phyloP scores from a whole-genome alignment of 2,113 vertebrate genomes.

The Butorides virescens region DNA sequence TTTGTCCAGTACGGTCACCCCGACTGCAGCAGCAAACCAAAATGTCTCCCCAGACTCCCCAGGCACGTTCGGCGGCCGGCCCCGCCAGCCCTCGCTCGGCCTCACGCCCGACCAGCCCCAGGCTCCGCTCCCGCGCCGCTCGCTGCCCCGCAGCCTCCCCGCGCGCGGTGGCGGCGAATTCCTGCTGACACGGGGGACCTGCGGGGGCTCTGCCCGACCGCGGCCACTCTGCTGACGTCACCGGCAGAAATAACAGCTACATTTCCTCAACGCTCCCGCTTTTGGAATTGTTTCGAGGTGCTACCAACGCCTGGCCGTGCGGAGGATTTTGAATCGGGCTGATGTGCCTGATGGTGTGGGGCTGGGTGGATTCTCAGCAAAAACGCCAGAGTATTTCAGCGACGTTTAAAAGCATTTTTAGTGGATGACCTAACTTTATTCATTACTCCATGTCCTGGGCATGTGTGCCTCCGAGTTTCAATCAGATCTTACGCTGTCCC shows the following conservation, averaged over 20 bases:
- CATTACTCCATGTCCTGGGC: neutral
- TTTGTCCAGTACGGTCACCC: neutral
- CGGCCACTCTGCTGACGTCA: slow-evolving; percentile 14
- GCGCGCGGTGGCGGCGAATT: neutral
- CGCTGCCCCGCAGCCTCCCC: neutral
- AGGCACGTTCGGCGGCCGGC: neutral
- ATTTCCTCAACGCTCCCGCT: neutral
- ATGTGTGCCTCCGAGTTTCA: neutral
- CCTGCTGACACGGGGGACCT: neutral
- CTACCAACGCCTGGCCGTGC: rapidly evolving
- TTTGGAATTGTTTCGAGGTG: neutral
- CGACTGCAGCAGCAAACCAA: neutral
- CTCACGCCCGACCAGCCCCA: neutral
- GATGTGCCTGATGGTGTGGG: rapidly evolving
- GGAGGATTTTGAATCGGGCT: rapidly evolving
- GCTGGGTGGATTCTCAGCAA: neutral
- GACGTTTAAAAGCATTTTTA: slow-evolving; percentile 40
- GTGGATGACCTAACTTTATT: slow-evolving; percentile 18
- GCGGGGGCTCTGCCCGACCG: neutral
- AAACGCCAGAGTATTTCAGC: neutral
- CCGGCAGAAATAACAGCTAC: neutral
- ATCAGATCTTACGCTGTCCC: neutral
- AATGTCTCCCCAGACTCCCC: slow-evolving; percentile 14
- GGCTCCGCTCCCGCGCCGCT: neutral
- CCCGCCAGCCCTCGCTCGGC: rapidly evolving